Evolutionary conservation across 2,113 vertebrate species (phyloP), one percentile per base, ranked within the genome.

Genomic region (Panthera uncia): DNA sequence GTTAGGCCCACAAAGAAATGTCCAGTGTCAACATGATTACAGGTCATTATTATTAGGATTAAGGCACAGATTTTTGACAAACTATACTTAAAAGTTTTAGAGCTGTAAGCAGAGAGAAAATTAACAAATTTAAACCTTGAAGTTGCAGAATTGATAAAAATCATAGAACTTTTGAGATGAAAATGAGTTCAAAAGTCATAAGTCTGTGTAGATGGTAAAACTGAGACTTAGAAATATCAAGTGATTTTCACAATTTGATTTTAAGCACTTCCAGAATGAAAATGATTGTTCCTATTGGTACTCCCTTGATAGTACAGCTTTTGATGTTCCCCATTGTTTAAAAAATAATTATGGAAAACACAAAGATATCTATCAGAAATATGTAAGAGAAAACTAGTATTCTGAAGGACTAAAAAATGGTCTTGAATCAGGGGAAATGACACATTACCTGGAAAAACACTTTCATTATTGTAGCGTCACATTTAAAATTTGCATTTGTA

Each of bases 1-100:
- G 23, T 76, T 91, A 94, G 91, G 57, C n/a, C 96, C 41, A 74
- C 21, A 89, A 23, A 87, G 69, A 97, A 95, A 89, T 87, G 52
- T 78, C 85, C 31, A 93, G 16, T 50, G 68, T 83, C 74, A 83
- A 12, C n/a, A 5, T 23, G 76, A 85, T 73, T 69, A 16, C 23
- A 74, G 15, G 38, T 78, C 45, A 57, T 61, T 93, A 65, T 66
- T 91, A 76, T 88, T 88, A 88, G 76, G 57, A 94, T 18, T 10
- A 57, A 57, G 7, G 10, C 13, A 94, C 13, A 36, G 55, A 65
- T 91, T 96, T 83, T 38, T 74, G 55, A 84, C 81, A 84, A 84
- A 80, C 41, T 83, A 3, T 63, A 65, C 48, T 87, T 95, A 83
- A 83, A 93, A 45, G 1, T 78, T 66, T 80, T 73, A 94, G n/a